Evolutionary conservation across 2,113 vertebrate species (phyloP).

Genomic region (Heterotilapia buettikoferi): DNA sequence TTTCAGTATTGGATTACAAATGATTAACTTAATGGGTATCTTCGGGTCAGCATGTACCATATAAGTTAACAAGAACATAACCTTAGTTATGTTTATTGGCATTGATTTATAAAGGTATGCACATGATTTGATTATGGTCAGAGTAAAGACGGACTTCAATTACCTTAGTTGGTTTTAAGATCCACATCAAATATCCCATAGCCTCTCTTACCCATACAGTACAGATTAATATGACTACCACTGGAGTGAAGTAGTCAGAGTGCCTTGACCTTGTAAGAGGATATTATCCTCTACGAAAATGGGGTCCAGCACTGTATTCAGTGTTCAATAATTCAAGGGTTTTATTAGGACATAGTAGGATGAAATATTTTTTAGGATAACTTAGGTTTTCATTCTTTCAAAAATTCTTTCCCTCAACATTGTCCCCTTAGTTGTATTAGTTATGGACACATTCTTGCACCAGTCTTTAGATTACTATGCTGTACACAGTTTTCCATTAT

Average conservation of each 20-base stretch:
- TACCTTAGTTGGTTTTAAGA: neutral
- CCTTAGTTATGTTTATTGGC: neutral
- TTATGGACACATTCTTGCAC: neutral
- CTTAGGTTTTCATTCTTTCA: neutral
- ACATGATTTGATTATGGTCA: neutral
- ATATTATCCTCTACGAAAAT: neutral
- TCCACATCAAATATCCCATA: neutral
- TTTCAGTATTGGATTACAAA: conserved; percentile 30
- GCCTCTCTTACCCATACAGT: neutral
- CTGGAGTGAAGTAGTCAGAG: neutral
- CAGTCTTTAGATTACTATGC: neutral
- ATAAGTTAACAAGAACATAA: neutral
- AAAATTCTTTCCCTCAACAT: neutral
- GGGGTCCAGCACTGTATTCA: neutral
- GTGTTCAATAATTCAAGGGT: neutral
- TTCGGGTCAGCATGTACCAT: neutral
- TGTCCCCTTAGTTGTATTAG: neutral
- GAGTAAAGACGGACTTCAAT: neutral
- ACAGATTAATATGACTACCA: neutral
- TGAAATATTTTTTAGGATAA: neutral
- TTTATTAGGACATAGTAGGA: neutral
- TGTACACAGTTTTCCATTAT: neutral
- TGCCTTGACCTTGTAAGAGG: neutral
- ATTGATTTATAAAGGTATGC: neutral
- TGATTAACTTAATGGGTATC: neutral